phyloP scores from a whole-genome alignment of 2,888 invertebrate species.

The Eugnorisma glareosa region DNA sequence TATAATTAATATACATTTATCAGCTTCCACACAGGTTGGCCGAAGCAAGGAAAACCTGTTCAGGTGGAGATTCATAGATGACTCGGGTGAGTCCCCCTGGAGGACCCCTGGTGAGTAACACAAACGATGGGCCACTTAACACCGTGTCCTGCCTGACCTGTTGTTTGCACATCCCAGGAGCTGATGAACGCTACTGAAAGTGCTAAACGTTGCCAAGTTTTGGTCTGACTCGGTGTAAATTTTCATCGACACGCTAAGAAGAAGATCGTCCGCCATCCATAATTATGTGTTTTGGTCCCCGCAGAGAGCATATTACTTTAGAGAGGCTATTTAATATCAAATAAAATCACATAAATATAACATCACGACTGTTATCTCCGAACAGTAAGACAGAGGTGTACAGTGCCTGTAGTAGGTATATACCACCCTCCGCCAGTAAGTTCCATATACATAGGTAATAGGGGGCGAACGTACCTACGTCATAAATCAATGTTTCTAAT shows the following conservation, averaged over 20 bases:
- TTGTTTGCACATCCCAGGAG: neutral
- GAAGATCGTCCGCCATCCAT: neutral
- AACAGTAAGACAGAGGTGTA: neutral
- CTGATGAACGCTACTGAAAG: neutral
- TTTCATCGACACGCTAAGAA: neutral
- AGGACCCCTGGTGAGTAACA: too few species aligned
- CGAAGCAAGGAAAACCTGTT: neutral
- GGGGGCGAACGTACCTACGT: neutral
- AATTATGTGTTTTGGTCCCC: neutral
- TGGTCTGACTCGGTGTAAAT: neutral
- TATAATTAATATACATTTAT: neutral
- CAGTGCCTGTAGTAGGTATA: neutral
- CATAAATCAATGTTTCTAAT: neutral
- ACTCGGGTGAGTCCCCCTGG: too few species aligned
- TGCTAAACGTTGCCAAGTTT: neutral
- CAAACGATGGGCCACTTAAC: neutral
- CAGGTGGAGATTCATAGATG: neutral
- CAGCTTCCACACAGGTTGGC: neutral
- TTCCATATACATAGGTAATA: neutral
- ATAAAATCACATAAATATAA: neutral
- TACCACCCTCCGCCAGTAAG: neutral
- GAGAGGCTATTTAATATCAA: neutral
- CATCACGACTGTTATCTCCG: too few species aligned
- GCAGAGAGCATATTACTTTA: neutral
- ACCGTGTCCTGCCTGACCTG: neutral